Conservation (phyloP, 1,140 invertebrate genomes). For the Sitodiplosis mosellana region DNA sequence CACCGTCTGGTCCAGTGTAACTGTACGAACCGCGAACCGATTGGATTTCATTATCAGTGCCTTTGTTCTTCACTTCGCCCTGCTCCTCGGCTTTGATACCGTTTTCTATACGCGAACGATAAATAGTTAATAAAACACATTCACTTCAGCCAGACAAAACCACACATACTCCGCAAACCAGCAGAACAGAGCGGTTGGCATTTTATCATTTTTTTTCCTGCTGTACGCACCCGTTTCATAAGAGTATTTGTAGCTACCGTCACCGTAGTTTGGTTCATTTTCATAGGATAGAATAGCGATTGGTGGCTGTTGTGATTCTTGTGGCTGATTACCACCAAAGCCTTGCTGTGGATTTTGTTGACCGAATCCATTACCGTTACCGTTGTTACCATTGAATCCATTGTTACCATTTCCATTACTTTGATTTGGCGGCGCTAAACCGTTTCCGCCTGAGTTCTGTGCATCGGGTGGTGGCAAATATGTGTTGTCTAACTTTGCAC, state of each 20-base stretch:
- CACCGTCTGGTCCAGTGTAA: constrained; percentile 50
- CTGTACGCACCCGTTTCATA: constrained; percentile 14
- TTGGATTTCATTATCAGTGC: constrained; percentile 31
- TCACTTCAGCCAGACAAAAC: too few relatives aligned
- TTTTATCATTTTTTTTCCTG: neutral
- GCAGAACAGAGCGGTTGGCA: too few relatives aligned
- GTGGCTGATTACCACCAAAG: constrained; percentile 5
- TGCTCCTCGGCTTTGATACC: constrained; percentile 51
- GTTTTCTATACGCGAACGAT: too few relatives aligned
- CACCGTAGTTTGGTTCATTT: constrained; percentile 31
- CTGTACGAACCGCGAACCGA: constrained; percentile 43
- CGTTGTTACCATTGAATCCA: constrained; percentile 5
- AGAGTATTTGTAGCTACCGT: constrained; percentile 33
- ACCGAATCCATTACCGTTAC: constrained; percentile 6
- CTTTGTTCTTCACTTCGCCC: constrained; percentile 40
- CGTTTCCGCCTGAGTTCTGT: constrained; percentile 17
- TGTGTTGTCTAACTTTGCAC: constrained; percentile 25
- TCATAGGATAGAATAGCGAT: constrained; percentile 33
- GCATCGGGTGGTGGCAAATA: constrained; percentile 24
- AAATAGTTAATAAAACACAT: too few relatives aligned
- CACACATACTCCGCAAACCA: too few relatives aligned
- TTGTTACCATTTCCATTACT: constrained; percentile 9
- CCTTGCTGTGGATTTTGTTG: constrained; percentile 3
- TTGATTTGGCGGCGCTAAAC: constrained; percentile 21
- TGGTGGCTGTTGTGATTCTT: constrained; percentile 12